Evolutionary conservation across 2,797 vertebrate genomes (phyloP).

Genomic region (Melanotaenia nigrans): DNA sequence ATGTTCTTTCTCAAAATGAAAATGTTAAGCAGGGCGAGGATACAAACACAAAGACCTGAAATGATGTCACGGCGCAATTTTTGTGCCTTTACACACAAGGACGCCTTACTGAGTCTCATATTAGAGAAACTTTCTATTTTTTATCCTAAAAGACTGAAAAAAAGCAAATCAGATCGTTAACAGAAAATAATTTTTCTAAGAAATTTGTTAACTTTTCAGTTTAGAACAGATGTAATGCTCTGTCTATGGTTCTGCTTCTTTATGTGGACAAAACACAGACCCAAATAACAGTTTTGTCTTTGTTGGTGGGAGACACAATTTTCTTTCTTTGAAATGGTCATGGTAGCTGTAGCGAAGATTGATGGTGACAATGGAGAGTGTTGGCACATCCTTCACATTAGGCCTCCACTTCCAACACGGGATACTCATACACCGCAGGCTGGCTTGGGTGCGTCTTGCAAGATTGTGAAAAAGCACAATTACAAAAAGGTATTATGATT

Average conservation of each 20-base stretch:
- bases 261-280: neutral
- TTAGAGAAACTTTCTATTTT: neutral
- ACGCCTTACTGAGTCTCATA: neutral
- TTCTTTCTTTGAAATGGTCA: constrained; percentile 1
- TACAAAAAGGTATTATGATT: neutral
- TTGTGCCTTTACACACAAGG: neutral
- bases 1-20: constrained; percentile 18
- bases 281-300: neutral
- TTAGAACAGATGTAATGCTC: neutral
- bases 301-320: neutral
- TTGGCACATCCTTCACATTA: constrained; percentile 10
- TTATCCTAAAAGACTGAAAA: constrained; percentile 7
- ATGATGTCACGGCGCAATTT: neutral
- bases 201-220: neutral
- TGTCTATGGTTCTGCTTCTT: neutral
- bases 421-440: neutral
- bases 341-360: constrained; percentile 15
- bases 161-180: neutral
- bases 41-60: constrained; percentile 6
- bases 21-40: neutral
- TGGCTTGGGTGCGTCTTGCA: neutral
- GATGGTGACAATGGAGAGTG: constrained; percentile 26
- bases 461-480: neutral
- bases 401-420: neutral
- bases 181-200: neutral